Evolutionary conservation across 2,113 vertebrate species (phyloP).

Genomic region (Cyphotilapia sp.): DNA sequence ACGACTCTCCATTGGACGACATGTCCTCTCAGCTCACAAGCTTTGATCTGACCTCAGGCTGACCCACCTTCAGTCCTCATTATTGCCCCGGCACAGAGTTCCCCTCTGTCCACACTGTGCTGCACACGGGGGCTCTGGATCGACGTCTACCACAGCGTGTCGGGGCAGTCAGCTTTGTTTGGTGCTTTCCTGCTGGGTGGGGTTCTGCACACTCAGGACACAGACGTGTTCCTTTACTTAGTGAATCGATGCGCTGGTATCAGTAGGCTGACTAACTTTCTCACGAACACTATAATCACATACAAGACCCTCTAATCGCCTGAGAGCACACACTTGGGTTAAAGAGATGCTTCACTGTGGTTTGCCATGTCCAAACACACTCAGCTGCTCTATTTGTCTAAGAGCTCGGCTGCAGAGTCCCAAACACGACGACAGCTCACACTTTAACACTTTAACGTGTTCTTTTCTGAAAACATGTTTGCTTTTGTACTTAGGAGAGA

Average conservation of each 20-base stretch:
- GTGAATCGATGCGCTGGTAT: conserved; percentile 21
- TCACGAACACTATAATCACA: neutral
- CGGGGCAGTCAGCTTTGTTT: neutral
- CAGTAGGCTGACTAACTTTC: neutral
- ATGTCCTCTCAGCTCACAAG: neutral
- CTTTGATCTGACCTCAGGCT: neutral
- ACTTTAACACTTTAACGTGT: neutral
- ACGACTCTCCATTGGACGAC: neutral
- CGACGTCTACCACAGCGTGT: neutral
- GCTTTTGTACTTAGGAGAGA: neutral
- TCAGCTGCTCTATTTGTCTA: neutral
- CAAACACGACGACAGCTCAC: neutral
- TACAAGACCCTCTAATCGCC: neutral
- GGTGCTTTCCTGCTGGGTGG: neutral
- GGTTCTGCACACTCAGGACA: neutral
- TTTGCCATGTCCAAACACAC: neutral
- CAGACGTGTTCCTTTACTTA: neutral
- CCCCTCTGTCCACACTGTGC: neutral
- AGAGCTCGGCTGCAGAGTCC: neutral
- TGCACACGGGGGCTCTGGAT: neutral
- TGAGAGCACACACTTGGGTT: neutral
- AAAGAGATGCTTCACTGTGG: neutral
- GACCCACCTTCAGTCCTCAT: neutral
- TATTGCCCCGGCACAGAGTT: neutral
- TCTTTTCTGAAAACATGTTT: neutral